phyloP scores from a whole-genome alignment of 2,113 vertebrate genomes.

The Marmota monax region DNA sequence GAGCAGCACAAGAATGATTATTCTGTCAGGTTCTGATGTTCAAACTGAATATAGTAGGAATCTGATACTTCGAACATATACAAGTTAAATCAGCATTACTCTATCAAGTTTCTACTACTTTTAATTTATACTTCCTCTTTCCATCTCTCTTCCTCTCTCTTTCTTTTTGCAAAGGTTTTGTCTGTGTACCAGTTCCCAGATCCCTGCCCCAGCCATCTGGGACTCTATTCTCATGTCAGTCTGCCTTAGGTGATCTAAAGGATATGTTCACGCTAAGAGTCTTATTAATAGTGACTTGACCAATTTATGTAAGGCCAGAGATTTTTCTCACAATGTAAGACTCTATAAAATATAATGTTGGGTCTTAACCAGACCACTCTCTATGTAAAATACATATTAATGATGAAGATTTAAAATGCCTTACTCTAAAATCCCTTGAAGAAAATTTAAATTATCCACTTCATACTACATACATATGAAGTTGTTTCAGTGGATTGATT shows the following conservation, averaged over 20 bases:
- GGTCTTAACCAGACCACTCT: not conserved
- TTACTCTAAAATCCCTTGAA: not conserved
- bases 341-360: not conserved
- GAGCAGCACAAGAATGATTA: not conserved
- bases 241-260: not conserved
- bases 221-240: not conserved
- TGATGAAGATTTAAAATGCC: not conserved
- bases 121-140: not conserved
- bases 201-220: not conserved
- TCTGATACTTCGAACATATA: not conserved
- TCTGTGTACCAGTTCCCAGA: not conserved
- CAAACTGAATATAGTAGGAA: not conserved
- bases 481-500: not conserved
- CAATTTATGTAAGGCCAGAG: not conserved
- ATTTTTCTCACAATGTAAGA: not conserved
- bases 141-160: too few species aligned
- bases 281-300: not conserved
- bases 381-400: slow-evolving; percentile 10
- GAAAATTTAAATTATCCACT: not conserved
- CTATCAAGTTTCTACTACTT: not conserved
- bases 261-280: not conserved
- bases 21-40: not conserved
- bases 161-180: not conserved
- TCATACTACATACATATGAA: not conserved
- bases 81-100: not conserved